A percentile compares a stretch with the other conserved stretches of the same genome.
phyloP scores from a whole-genome alignment of 1,140 invertebrate genomes.

The Cydia pomonella region DNA sequence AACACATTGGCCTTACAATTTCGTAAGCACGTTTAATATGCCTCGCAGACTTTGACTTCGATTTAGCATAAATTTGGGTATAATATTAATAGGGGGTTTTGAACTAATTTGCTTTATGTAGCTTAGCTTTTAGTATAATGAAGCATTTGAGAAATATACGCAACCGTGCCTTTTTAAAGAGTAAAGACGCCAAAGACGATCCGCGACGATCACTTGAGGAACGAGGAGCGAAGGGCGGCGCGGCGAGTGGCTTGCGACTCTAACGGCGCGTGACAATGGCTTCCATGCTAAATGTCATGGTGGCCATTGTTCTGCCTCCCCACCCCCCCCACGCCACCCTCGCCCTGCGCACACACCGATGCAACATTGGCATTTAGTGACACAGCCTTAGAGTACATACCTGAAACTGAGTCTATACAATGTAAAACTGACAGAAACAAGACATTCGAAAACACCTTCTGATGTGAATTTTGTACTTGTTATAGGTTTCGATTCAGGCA shows the following conservation, averaged over 20 bases:
- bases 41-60: constrained; percentile 28
- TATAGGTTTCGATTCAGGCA: background rate
- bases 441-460: no score
- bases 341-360: constrained; percentile 52
- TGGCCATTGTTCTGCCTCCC: constrained; percentile 70
- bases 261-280: constrained; percentile 75
- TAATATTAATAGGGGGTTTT: constrained; percentile 6
- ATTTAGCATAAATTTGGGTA: constrained; percentile 32
- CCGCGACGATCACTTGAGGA: constrained; percentile 48
- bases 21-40: constrained; percentile 27
- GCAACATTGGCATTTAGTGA: constrained; percentile 69
- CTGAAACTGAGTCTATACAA: constrained; percentile 44
- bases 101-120: constrained; percentile 17
- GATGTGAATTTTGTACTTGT: no score
- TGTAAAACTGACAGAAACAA: background rate
- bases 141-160: background rate
- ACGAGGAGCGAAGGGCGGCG: constrained; percentile 53
- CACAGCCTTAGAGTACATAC: constrained; percentile 53
- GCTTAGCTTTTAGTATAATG: constrained; percentile 8
- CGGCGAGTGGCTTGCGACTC: constrained; percentile 64
- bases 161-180: constrained; percentile 15
- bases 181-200: constrained; percentile 39
- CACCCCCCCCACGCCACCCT: constrained; percentile 44
- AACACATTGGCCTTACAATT: constrained; percentile 28
- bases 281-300: constrained; percentile 79